Evolutionary conservation across 2,113 vertebrate species (phyloP), one percentile per base, ranked within the genome.

Genomic region (Lampris incognitus): DNA sequence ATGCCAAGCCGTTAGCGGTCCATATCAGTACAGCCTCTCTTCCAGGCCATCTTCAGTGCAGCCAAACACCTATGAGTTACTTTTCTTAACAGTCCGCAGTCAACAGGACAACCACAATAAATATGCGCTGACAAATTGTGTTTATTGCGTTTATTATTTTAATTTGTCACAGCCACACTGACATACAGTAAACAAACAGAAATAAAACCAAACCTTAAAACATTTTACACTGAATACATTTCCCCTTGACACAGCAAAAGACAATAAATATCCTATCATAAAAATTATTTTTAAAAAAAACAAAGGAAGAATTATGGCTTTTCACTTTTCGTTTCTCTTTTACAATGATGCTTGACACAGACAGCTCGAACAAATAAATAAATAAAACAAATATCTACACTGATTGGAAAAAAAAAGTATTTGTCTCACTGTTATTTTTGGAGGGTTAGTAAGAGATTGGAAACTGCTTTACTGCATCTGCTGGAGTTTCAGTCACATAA

Each of bases 81-180:
- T 24, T 24, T 24, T 24, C 24, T 24, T 24, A 24, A 24, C 24
- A 24, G 24, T 24, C 24, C 24, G 24, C 24, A 24, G 24, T 24
- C 24, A 24, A 24, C 24, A 24, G 24, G 24, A 24, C 24, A 24
- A 24, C 24, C 24, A 24, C 24, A 24, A 24, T 24, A 24, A 24
- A 24, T 24, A 55, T 72, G 68, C 50, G 71, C 73, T 39, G 50
- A 78, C 66, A 52, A 2, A 67, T 83, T 69, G 52, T 64, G 72
- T 81, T 65, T 5, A 61, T 71, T 69, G 52, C 63, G 72, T 81
- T 65, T 5, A 61, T 71, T 72, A 38, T n/a, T 71, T 74, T 77
- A 4, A 42, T 82, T 61, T 73, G 80, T 42, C 61, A 88, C 69
- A 75, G 55, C 74, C 86, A 90, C 84, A 78, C 7, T 24, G 38